Evolutionary conservation across 2,797 vertebrate genomes (phyloP).

Genomic region (Typhlichthys eigenmanni): DNA sequence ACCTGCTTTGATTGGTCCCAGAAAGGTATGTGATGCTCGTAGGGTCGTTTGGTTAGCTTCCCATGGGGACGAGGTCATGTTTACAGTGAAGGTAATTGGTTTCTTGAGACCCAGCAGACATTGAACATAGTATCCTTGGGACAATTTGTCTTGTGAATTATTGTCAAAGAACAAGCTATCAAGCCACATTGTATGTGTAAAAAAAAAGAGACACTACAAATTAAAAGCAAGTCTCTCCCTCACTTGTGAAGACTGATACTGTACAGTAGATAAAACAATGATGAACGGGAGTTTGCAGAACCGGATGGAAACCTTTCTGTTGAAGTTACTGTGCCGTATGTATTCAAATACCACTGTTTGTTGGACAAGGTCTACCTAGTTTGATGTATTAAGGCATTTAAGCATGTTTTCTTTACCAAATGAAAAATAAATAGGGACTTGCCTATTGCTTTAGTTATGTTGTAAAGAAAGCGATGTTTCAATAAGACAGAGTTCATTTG

Average conservation of each 20-base stretch:
- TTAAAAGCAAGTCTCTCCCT: not conserved
- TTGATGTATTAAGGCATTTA: too few species aligned
- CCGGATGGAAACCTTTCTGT: too few species aligned
- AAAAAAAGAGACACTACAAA: conserved; percentile 31
- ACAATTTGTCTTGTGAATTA: conserved; percentile 32
- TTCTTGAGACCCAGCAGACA: conserved; percentile 36
- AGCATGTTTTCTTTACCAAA: too few species aligned
- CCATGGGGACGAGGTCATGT: conserved; percentile 58
- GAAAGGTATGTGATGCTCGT: conserved; percentile 44
- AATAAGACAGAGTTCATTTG: conserved; percentile 36
- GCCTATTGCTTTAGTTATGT: not conserved
- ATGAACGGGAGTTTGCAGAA: conserved; percentile 12
- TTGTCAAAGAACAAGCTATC: conserved; percentile 22
- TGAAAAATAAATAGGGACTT: not conserved
- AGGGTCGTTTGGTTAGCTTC: conserved; percentile 60
- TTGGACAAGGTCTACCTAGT: not conserved
- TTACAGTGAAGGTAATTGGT: conserved; percentile 60
- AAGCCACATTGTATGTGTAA: conserved; percentile 14
- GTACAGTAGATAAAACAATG: conserved; percentile 24
- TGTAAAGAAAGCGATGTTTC: conserved; percentile 11
- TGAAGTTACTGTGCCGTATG: too few species aligned
- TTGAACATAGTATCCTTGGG: conserved; percentile 26
- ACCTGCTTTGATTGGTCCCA: conserved; percentile 44
- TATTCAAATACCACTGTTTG: conserved; percentile 1
- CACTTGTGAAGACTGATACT: conserved; percentile 16